These are phyloP conservation scores for Sclerodermus sp. DNA, from an alignment of 2,888 invertebrate species.

Conservation along the genomic window DNA sequence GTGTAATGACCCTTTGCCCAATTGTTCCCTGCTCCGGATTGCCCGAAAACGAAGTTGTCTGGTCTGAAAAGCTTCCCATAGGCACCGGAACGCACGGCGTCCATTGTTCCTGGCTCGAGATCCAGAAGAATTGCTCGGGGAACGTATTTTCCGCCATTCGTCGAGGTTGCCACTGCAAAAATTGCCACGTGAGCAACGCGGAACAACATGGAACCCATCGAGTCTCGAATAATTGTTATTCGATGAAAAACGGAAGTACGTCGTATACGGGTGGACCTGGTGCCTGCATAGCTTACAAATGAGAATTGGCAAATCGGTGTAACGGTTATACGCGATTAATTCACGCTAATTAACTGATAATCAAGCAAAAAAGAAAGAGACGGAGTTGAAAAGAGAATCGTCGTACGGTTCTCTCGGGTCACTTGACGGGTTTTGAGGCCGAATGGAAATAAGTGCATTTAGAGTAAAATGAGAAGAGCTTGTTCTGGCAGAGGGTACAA, in stretches of 20 bases:
- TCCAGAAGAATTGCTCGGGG: slow-evolving; percentile 68
- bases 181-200: too few relatives aligned
- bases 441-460: neutral
- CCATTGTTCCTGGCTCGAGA: slow-evolving; percentile 73
- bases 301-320: too few relatives aligned
- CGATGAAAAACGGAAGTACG: neutral
- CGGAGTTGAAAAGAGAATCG: too few relatives aligned
- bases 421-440: neutral
- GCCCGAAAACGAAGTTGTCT: slow-evolving; percentile 68
- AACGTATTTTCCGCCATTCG: slow-evolving; percentile 70
- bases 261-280: too few relatives aligned
- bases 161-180: slow-evolving; percentile 62
- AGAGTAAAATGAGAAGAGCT: neutral
- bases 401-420: too few relatives aligned
- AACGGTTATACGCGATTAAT: neutral
- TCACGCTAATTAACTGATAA: neutral
- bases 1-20: slow-evolving; percentile 87
- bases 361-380: neutral
- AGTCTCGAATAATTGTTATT: neutral
- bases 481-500: slow-evolving; percentile 12
- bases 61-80: slow-evolving; percentile 68
- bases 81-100: slow-evolving; percentile 68
- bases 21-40: slow-evolving; percentile 58
- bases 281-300: too few relatives aligned
- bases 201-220: too few relatives aligned